Conservation (phyloP, 2,888 invertebrate species). For the Crematogaster levior region DNA sequence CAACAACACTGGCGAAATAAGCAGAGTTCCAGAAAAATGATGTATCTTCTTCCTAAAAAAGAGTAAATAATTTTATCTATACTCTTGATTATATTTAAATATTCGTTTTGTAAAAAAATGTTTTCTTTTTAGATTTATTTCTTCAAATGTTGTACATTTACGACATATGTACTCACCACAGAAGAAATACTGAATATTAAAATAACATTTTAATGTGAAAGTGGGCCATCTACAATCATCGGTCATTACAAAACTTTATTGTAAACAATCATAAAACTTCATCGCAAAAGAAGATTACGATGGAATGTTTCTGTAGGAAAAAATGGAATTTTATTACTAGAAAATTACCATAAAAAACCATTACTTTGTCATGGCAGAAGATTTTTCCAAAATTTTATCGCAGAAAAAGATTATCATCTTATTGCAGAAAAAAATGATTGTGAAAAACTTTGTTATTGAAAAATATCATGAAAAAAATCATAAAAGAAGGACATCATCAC, state of each 20-base stretch:
- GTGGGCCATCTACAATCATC: too few species aligned
- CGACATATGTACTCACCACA: background rate
- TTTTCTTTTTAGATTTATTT: background rate
- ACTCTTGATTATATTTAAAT: constrained; percentile 20
- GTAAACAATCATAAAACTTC: too few species aligned
- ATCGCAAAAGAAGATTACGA: background rate
- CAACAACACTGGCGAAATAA: constrained; percentile 30
- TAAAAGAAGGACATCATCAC: too few species aligned
- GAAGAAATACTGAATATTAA: constrained; percentile 41
- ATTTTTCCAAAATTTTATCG: background rate
- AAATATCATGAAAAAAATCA: background rate
- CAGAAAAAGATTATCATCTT: background rate
- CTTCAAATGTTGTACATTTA: background rate
- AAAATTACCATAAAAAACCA: constrained; percentile 35
- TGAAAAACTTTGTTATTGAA: too few species aligned
- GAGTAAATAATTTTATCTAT: constrained; percentile 59
- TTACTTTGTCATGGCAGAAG: too few species aligned
- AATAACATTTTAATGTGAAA: background rate
- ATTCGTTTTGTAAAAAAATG: background rate
- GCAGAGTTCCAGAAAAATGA: constrained; percentile 79
- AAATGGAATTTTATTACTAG: constrained; percentile 20
- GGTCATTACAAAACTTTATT: background rate
- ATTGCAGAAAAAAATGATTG: too few species aligned
- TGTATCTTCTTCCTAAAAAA: constrained; percentile 61
- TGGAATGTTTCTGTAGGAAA: too few species aligned